Conservation (phyloP, 2,113 vertebrate genomes). For the Herpailurus yagouaroundi region DNA sequence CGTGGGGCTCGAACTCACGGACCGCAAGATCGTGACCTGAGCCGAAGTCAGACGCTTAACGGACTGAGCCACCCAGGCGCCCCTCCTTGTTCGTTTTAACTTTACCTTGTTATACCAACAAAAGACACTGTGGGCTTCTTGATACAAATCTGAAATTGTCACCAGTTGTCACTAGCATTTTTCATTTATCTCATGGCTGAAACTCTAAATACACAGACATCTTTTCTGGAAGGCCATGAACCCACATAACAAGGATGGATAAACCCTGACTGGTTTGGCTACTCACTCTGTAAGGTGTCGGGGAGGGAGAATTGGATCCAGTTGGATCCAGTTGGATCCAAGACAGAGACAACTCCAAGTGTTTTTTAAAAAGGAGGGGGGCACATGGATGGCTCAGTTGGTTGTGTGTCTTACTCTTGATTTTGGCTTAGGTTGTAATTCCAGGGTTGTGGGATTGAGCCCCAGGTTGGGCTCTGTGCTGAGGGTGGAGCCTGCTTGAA, state of each 20-base stretch:
- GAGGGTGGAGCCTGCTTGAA: no score
- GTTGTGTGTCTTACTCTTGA: no score
- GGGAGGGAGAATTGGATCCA: background rate
- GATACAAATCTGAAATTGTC: background rate
- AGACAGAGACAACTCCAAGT: background rate
- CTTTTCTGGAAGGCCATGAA: background rate
- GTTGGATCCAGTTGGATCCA: background rate
- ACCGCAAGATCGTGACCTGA: no score
- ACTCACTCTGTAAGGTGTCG: background rate
- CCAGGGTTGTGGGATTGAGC: no score
- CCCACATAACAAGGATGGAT: background rate
- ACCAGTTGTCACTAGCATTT: background rate
- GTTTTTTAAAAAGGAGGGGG: no score
- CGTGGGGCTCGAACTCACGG: no score
- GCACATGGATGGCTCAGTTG: no score
- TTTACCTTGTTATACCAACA: background rate
- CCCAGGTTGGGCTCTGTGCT: no score
- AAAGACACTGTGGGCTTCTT: background rate
- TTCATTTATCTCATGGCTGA: no score
- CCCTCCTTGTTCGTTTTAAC: background rate
- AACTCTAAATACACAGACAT: background rate
- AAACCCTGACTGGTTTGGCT: background rate
- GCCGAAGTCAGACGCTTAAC: no score
- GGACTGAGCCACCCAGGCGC: no score
- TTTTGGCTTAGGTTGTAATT: no score